A percentile compares a stretch with the other conserved stretches of the same genome.
These are phyloP conservation scores for Cephus spinipes DNA, from an alignment of 2,888 invertebrate species.

Conservation along the genomic window DNA sequence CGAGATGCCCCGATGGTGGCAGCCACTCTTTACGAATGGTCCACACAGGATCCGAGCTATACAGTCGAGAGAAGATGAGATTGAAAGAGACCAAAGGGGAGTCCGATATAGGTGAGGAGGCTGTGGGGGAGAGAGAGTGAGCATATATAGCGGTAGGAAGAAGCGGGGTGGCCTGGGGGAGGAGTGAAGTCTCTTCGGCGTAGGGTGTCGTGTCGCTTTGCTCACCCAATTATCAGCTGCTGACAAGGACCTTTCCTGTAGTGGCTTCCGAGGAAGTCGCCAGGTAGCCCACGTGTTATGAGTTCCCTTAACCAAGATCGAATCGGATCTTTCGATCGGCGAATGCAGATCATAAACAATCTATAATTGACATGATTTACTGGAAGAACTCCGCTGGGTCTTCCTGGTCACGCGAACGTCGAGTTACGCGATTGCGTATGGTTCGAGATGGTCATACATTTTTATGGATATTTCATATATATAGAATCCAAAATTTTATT, in stretches of 20 bases:
- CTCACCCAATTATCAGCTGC: slow-evolving; percentile 63
- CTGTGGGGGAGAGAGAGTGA: background rate
- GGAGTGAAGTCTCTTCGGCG: background rate
- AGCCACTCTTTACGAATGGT: slow-evolving; percentile 53
- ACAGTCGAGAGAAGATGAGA: slow-evolving; percentile 20
- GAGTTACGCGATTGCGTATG: slow-evolving; percentile 17
- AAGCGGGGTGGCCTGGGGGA: background rate
- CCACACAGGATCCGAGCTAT: slow-evolving; percentile 20
- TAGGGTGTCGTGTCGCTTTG: slow-evolving; percentile 56
- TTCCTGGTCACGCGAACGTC: slow-evolving; percentile 36
- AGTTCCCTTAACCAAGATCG: slow-evolving; percentile 24
- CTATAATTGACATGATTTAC: slow-evolving; percentile 63
- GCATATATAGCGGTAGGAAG: slow-evolving; percentile 10
- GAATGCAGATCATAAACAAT: slow-evolving; percentile 57
- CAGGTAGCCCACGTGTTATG: slow-evolving; percentile 9
- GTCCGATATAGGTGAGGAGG: background rate
- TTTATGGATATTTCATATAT: background rate
- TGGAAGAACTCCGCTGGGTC: slow-evolving; percentile 26
- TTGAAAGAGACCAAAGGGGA: slow-evolving; percentile 13
- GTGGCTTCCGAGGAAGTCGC: slow-evolving; percentile 28
- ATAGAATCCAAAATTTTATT: background rate
- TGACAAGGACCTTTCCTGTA: slow-evolving; percentile 49
- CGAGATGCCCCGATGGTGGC: slow-evolving; percentile 57
- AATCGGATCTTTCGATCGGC: slow-evolving; percentile 25
- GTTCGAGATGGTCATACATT: slow-evolving; percentile 10